Evolutionary conservation across 2,888 invertebrate species (phyloP).

Genomic region (Teleogryllus oceanicus): DNA sequence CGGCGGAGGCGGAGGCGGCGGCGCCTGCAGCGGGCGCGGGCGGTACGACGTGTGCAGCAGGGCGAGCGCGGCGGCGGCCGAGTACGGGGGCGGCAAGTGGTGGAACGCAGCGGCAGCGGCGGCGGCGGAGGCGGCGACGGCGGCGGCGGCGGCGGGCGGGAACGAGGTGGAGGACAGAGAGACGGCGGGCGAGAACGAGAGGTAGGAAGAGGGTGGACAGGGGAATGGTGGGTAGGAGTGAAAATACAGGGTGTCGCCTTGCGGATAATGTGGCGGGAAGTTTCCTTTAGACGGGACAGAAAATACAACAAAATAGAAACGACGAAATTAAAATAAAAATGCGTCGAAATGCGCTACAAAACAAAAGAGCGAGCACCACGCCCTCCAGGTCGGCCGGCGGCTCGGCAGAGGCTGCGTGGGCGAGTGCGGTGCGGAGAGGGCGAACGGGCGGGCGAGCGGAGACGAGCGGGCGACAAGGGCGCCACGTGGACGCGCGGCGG

Average conservation of each 20-base stretch:
- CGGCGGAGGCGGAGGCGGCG: slow-evolving; percentile 26
- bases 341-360: no score
- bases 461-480: neutral
- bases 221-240: slow-evolving; percentile 35
- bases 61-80: slow-evolving; percentile 25
- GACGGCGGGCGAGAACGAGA: slow-evolving; percentile 18
- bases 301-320: slow-evolving; percentile 22
- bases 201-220: slow-evolving; percentile 31
- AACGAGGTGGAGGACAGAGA: slow-evolving; percentile 30
- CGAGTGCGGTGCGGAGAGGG: neutral
- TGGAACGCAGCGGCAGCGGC: slow-evolving; percentile 24
- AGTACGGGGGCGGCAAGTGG: slow-evolving; percentile 25
- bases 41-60: slow-evolving; percentile 23
- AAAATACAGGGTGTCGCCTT: slow-evolving; percentile 36
- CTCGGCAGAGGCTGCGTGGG: no score
- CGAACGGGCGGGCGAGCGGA: neutral
- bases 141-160: slow-evolving; percentile 31
- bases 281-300: neutral
- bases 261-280: neutral
- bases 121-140: slow-evolving; percentile 25
- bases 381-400: no score
- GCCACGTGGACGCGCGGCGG: neutral
- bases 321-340: no score
- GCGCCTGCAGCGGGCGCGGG: neutral
- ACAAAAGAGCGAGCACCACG: no score